Percentiles rank a stretch among this genome's conserved stretches.
Evolutionary conservation across 53 echinoderm and acorn worm genomes (phyloP).

Genomic region (Actinopyga echinites): DNA sequence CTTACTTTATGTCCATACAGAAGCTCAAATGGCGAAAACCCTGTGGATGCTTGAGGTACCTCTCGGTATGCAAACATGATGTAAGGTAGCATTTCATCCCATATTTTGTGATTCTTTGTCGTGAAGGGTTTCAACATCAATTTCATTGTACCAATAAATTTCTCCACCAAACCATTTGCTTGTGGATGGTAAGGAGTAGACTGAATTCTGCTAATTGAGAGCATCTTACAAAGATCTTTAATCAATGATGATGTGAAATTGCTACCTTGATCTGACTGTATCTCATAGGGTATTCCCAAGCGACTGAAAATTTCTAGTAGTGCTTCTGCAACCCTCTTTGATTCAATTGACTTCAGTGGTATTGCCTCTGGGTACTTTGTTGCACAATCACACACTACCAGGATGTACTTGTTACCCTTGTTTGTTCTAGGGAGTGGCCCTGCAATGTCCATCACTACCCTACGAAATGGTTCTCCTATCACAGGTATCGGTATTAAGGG

Average conservation of each 20-base stretch:
- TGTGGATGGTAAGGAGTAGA: conserved; percentile 22
- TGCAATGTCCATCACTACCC: neutral
- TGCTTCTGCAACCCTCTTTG: conserved; percentile 11
- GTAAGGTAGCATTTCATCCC: conserved; percentile 18
- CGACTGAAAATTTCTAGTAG: neutral
- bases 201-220: conserved; percentile 1
- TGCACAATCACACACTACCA: neutral
- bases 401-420: conserved; percentile 6
- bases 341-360: neutral
- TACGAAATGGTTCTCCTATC: conserved; percentile 15
- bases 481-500: conserved; percentile 6
- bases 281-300: conserved; percentile 7
- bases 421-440: conserved; percentile 18
- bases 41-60: neutral
- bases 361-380: conserved; percentile 10
- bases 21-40: conserved; percentile 6
- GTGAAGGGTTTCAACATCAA: conserved; percentile 4
- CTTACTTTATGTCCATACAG: neutral
- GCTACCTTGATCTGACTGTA: conserved; percentile 4
- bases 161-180: conserved; percentile 22
- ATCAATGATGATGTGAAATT: conserved; percentile 10
- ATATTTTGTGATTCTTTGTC: neutral
- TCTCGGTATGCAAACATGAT: conserved; percentile 37
- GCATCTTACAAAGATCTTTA: conserved; percentile 9
- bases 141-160: conserved; percentile 12